A percentile compares a stretch with the other conserved stretches of the same genome.
Evolutionary conservation across 2,888 invertebrate genomes (phyloP).

Genomic region (Lasius platythorax): DNA sequence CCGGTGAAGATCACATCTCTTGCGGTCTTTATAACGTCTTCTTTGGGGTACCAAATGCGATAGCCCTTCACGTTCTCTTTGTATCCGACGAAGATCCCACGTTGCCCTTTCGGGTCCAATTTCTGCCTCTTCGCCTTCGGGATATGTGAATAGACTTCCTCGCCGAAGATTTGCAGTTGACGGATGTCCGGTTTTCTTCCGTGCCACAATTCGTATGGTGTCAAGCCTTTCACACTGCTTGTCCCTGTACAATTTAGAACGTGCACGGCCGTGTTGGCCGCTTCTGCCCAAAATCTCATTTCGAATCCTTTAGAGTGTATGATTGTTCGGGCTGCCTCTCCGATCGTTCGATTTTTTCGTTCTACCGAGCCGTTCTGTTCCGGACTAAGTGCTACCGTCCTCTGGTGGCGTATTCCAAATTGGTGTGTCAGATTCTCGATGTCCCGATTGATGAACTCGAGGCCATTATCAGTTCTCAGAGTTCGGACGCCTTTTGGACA

Average conservation of each 20-base stretch:
- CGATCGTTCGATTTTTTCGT: constrained; percentile 78
- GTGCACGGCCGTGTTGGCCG: constrained; percentile 80
- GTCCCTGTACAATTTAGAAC: constrained; percentile 79
- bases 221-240: constrained; percentile 68
- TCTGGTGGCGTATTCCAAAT: constrained; percentile 6
- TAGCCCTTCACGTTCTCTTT: constrained; percentile 74
- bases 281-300: constrained; percentile 82
- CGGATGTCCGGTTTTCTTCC: constrained; percentile 56
- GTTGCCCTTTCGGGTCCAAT: constrained; percentile 60
- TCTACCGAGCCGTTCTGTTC: constrained; percentile 72
- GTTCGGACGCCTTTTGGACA: constrained; percentile 33
- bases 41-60: constrained; percentile 46
- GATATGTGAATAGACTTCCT: constrained; percentile 76
- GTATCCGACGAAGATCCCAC: constrained; percentile 77
- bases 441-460: constrained; percentile 61
- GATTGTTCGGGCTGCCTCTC: constrained; percentile 69
- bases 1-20: too few species aligned
- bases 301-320: constrained; percentile 65
- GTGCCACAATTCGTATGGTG: constrained; percentile 78
- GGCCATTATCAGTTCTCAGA: constrained; percentile 63
- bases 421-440: constrained; percentile 18
- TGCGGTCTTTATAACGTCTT: neutral
- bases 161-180: constrained; percentile 69
- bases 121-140: constrained; percentile 75
- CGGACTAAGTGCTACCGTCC: constrained; percentile 59